Evolutionary conservation across 2,113 vertebrate genomes (phyloP).

Genomic region (Podarcis raffonei): DNA sequence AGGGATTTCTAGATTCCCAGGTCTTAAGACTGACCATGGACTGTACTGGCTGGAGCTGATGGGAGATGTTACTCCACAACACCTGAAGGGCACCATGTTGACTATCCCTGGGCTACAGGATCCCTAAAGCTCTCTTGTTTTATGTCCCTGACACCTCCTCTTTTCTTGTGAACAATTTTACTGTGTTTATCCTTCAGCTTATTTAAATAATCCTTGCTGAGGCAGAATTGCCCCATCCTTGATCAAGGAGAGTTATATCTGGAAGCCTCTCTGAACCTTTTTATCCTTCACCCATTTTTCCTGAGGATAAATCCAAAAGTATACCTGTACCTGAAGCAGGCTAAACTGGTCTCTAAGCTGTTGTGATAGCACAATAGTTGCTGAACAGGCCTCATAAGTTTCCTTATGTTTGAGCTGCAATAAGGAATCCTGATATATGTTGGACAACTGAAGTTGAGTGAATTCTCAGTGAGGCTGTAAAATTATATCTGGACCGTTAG

Average conservation of each 20-base stretch:
- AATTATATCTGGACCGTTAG: neutral
- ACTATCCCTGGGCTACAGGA: neutral
- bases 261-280: neutral
- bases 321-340: neutral
- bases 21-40: neutral
- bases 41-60: no score
- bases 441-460: no score
- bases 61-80: no score
- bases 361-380: neutral
- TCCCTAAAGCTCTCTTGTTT: no score
- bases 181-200: neutral
- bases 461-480: neutral
- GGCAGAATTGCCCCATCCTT: neutral
- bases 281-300: neutral
- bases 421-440: neutral
- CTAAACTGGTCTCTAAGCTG: neutral
- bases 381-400: neutral
- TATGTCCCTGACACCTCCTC: neutral
- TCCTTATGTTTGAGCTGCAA: neutral
- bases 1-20: neutral
- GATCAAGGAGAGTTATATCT: neutral
- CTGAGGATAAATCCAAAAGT: neutral
- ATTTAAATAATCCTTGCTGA: neutral
- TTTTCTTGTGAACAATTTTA: neutral
- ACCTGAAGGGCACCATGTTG: no score